These are phyloP conservation scores for Ivindomyrus marchei DNA, from an alignment of 2,113 vertebrate genomes.

Conservation along the genomic window DNA sequence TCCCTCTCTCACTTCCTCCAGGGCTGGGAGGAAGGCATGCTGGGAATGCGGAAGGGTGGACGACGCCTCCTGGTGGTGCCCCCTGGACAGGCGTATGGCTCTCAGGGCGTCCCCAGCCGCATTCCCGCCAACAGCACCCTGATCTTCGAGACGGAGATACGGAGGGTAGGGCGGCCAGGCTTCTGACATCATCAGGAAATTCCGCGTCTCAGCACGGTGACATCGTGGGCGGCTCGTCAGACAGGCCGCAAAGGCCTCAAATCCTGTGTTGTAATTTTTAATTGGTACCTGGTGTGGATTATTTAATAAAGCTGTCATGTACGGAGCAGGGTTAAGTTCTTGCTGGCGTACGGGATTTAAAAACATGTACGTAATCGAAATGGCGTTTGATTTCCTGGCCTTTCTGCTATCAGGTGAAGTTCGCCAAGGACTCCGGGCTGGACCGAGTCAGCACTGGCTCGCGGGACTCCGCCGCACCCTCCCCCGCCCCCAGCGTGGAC, in stretches of 20 bases:
- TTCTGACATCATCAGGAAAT: neutral
- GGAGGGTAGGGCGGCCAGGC: conserved; percentile 61
- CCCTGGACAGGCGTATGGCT: conserved; percentile 66
- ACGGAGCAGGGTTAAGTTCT: neutral
- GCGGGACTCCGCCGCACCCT: conserved; percentile 69
- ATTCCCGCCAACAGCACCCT: conserved; percentile 74
- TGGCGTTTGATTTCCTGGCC: neutral
- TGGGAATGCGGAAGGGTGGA: conserved; percentile 83
- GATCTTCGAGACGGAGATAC: conserved; percentile 80
- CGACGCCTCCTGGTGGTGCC: conserved; percentile 76
- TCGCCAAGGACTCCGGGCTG: conserved; percentile 67
- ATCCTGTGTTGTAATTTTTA: neutral
- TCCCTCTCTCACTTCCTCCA: conserved; percentile 37
- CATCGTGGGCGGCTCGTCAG: neutral
- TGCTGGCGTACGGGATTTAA: neutral
- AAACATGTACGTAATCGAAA: neutral
- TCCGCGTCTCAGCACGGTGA: neutral
- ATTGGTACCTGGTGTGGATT: neutral
- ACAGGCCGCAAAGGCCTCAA: neutral
- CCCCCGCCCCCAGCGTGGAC: conserved; percentile 71
- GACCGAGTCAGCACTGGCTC: conserved; percentile 66
- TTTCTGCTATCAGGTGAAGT: conserved; percentile 68
- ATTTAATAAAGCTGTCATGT: neutral
- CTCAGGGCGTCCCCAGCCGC: conserved; percentile 71
- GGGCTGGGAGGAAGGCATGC: conserved; percentile 94